Conservation (phyloP, 2,113 vertebrate genomes). For the Ceyx cyanopectus region DNA sequence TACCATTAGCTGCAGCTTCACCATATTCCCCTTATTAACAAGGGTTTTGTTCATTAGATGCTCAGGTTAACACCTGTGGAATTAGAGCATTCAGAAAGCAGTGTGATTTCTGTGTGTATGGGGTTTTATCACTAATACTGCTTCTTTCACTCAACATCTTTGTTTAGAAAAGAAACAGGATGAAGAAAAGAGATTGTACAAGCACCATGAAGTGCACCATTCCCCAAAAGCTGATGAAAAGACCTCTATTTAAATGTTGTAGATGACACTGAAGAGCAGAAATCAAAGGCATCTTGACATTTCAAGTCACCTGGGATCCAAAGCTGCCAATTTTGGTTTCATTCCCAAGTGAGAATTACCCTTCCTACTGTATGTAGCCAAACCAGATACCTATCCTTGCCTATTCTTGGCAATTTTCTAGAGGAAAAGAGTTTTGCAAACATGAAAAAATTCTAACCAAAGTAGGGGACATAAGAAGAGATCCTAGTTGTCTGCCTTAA, state of each 20-base stretch:
- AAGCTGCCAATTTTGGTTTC: not conserved
- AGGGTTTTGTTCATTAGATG: not conserved
- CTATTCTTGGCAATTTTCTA: not conserved
- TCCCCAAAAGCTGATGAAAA: not conserved
- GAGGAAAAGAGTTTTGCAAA: not conserved
- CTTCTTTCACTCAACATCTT: not conserved
- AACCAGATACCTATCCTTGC: no score
- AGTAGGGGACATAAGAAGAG: not conserved
- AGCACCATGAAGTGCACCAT: not conserved
- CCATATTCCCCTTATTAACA: not conserved
- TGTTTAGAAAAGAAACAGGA: not conserved
- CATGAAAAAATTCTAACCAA: not conserved
- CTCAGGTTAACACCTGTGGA: not conserved
- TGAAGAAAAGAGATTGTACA: not conserved
- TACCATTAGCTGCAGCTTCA: not conserved
- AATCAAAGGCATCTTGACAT: not conserved
- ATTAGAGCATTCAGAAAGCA: not conserved
- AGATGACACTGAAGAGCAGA: not conserved
- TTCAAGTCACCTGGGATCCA: not conserved
- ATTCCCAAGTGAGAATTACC: not conserved
- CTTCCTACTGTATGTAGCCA: not conserved
- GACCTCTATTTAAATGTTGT: not conserved
- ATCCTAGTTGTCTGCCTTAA: not conserved
- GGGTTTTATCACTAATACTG: not conserved
- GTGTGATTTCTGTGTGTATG: accelerated